Percentiles rank a stretch among this genome's conserved stretches.
phyloP scores from a whole-genome alignment of 1,140 invertebrate genomes.

The Fopius arisanus region DNA sequence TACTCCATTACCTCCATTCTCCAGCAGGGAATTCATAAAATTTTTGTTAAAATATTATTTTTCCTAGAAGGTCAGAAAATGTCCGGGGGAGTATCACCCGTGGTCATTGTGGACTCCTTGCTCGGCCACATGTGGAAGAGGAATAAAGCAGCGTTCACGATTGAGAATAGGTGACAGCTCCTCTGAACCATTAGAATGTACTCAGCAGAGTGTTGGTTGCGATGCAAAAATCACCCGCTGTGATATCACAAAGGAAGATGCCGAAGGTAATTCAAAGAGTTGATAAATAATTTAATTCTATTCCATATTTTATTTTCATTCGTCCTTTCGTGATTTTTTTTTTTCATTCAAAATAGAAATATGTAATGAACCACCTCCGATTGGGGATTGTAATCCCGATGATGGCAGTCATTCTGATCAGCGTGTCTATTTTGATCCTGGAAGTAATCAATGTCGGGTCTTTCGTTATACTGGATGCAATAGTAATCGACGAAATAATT shows the following conservation, averaged over 20 bases:
- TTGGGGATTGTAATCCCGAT: conserved; percentile 59
- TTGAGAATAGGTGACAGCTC: conserved; percentile 59
- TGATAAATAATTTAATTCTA: background rate
- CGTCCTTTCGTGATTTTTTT: background rate
- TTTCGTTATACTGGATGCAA: conserved; percentile 82
- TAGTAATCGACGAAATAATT: conserved; percentile 78
- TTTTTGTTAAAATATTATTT: no score
- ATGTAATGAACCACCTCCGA: conserved; percentile 68
- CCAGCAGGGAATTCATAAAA: no score
- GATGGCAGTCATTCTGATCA: conserved; percentile 62
- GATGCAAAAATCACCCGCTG: conserved; percentile 63
- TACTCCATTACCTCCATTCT: no score
- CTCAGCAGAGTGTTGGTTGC: conserved; percentile 54
- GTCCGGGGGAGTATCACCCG: conserved; percentile 59
- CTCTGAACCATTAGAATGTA: conserved; percentile 49
- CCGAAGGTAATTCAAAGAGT: conserved; percentile 51
- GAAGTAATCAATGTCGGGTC: conserved; percentile 70
- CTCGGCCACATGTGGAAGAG: conserved; percentile 73
- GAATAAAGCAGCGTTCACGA: conserved; percentile 70
- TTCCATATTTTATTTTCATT: background rate
- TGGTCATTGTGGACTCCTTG: conserved; percentile 76
- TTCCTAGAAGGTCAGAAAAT: conserved; percentile 46
- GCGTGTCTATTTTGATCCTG: conserved; percentile 77
- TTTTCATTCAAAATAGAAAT: conserved; percentile 55
- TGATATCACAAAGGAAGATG: conserved; percentile 63